Evolutionary conservation across 2,888 invertebrate species (phyloP), one percentile per base, ranked within the genome.

Genomic region (Sarcophaga caerulescens): DNA sequence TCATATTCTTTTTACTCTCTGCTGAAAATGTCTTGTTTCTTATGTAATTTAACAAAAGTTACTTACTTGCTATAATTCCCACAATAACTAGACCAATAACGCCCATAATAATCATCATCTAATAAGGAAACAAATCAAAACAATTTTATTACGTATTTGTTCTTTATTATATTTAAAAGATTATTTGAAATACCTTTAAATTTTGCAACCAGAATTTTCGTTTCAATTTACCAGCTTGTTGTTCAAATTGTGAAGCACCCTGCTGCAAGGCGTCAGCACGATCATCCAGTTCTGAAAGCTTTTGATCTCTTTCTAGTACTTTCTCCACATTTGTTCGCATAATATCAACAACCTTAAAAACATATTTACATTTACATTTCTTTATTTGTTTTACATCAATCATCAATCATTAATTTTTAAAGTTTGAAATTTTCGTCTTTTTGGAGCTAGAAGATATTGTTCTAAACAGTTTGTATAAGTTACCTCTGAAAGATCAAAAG

Each of bases 171-270:
- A n/a, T 23, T 17, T 25, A 59, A 14, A 73, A 23, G 11, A 57
- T 45, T 14, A 12, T 89, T 11, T 8, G 11, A 63, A 59, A 69
- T 92, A 96, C 96, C 95, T 99, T 99, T 91, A 98, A 94, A 94
- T 99, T 99, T 94, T 99, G 98, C 96, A 98, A 96, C 99, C 99
- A 99, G 93, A 97, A 98, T 94, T 99, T 99, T 92, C 98, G 95
- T 94, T 99, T 99, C 93, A 99, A 95, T 94, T 98, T 98, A 90
- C 98, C 98, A 85, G 99, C 98, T 93, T 98, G 98, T 90, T 98
- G 98, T 93, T 99, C 99, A 93, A 99, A 99, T 91, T 99, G 98
- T 91, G 98, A 98, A 75, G 98, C 98, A 65, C 98, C 98, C 92
- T 98, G 97, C 92, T 98, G 98, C 81, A 98, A 94, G 84, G 98